Evolutionary conservation across 2,113 vertebrate species (phyloP).

Genomic region (Thermophis baileyi): DNA sequence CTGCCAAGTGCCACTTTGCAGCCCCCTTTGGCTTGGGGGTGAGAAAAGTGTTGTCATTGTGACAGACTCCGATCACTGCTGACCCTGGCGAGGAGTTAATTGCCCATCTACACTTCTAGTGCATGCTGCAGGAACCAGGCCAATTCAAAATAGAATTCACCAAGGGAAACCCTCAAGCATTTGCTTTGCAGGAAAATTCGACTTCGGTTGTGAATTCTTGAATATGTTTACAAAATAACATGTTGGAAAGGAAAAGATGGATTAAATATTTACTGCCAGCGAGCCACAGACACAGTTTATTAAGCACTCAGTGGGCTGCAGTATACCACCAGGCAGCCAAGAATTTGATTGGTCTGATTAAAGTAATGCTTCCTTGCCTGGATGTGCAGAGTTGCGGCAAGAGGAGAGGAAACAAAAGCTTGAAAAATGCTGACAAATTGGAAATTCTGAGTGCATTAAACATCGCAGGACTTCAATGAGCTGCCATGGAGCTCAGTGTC

Average conservation of each 20-base stretch:
- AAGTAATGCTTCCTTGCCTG: not conserved
- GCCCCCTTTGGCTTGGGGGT: not conserved
- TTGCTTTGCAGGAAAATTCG: not conserved
- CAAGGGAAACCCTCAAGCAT: not conserved
- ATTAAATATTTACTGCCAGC: not conserved
- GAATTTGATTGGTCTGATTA: not conserved
- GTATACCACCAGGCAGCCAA: not conserved
- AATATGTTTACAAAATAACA: not conserved
- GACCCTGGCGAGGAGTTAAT: not conserved
- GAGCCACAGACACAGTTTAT: not conserved
- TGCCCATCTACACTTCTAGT: not conserved
- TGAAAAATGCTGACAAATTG: not conserved
- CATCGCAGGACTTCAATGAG: not conserved
- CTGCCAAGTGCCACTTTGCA: not conserved
- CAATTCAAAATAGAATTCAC: not conserved
- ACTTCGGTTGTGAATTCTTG: not conserved
- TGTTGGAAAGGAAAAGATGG: not conserved
- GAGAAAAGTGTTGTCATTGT: not conserved
- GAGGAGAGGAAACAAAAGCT: not conserved
- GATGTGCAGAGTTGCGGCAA: not conserved
- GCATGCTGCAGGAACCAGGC: not conserved
- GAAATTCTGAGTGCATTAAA: not conserved
- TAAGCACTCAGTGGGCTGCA: not conserved
- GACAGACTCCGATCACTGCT: not conserved
- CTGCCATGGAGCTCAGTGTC: conserved; percentile 15